Conservation (phyloP, 2,888 invertebrate species). For the Encarsia formosa region DNA sequence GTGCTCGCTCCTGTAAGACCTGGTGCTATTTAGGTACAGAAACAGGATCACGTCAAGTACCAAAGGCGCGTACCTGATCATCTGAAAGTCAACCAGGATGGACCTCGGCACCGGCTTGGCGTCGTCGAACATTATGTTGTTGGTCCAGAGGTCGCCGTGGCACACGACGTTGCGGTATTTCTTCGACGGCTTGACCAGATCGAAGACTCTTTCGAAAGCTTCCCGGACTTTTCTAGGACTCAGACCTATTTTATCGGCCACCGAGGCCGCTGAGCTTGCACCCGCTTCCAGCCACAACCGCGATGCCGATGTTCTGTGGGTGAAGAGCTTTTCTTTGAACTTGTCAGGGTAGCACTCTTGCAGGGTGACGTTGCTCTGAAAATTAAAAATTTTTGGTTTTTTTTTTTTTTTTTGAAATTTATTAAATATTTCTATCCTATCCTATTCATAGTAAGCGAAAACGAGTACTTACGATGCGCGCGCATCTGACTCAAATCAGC, state of each 20-base stretch:
- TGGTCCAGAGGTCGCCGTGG: constrained; percentile 64
- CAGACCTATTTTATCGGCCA: constrained; percentile 31
- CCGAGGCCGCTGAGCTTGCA: background rate
- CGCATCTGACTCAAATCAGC: too few relatives aligned
- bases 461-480: too few relatives aligned
- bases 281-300: constrained; percentile 19
- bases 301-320: constrained; percentile 9
- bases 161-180: constrained; percentile 51
- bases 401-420: too few relatives aligned
- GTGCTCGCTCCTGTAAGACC: constrained; percentile 17
- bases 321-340: background rate
- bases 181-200: constrained; percentile 19
- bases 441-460: too few relatives aligned
- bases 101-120: constrained; percentile 58
- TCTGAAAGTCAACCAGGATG: constrained; percentile 67
- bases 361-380: background rate
- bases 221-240: constrained; percentile 14
- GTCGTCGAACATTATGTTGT: constrained; percentile 59
- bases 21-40: constrained; percentile 25
- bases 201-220: constrained; percentile 13
- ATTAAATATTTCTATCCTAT: too few relatives aligned
- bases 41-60: constrained; percentile 26
- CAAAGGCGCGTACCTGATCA: constrained; percentile 54
- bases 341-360: background rate
- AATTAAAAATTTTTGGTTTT: too few relatives aligned